Conservation (phyloP, 2,113 vertebrate genomes). For the Martes martes region DNA sequence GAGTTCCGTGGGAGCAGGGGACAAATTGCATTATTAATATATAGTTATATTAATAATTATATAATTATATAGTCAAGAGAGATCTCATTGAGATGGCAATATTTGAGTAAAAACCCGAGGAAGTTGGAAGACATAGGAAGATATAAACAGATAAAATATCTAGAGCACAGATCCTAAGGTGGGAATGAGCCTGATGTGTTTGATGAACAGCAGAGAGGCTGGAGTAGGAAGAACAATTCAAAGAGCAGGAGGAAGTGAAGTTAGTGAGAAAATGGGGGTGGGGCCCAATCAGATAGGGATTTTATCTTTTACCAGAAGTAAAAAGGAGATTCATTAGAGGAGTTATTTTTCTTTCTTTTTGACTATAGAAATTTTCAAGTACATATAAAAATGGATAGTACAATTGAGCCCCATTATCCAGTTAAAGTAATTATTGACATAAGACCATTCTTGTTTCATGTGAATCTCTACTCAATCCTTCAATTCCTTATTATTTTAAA, state of each 20-base stretch:
- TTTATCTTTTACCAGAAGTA: background rate
- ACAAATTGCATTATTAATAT: background rate
- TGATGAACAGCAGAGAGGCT: background rate
- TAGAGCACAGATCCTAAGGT: background rate
- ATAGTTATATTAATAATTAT: too few species aligned
- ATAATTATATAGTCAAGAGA: background rate
- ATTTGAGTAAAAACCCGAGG: background rate
- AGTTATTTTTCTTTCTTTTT: background rate
- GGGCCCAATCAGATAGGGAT: background rate
- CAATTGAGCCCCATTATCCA: background rate
- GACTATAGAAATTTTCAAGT: background rate
- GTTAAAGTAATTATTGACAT: background rate
- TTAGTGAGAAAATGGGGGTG: background rate
- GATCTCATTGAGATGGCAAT: background rate
- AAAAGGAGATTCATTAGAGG: background rate
- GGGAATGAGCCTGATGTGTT: accelerated
- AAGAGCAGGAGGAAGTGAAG: background rate
- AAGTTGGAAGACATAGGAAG: background rate
- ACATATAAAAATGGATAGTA: background rate
- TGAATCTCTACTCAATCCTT: background rate
- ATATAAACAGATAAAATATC: background rate
- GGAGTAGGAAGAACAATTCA: background rate
- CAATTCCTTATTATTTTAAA: background rate
- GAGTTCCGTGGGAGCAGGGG: background rate
- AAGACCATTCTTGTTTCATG: background rate